These are phyloP conservation scores for Formica exsecta DNA, from an alignment of 1,140 invertebrate species.

Conservation along the genomic window DNA sequence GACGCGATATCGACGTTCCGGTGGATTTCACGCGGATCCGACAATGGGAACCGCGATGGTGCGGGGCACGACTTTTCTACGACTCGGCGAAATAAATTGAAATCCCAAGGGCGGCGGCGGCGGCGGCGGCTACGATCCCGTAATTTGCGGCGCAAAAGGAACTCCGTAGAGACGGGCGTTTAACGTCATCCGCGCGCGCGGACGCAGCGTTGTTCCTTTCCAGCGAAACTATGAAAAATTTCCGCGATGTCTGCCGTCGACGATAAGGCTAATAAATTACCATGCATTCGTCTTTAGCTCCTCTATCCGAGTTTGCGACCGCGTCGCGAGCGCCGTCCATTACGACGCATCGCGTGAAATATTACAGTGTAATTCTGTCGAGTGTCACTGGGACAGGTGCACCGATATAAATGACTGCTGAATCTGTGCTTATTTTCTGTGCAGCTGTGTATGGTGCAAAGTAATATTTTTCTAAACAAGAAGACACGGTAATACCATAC, in stretches of 20 bases:
- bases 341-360: slow-evolving; percentile 44
- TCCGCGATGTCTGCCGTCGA: slow-evolving; percentile 27
- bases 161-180: not conserved
- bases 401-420: slow-evolving; percentile 52
- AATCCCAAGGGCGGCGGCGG: slow-evolving; percentile 25
- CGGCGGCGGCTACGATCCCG: slow-evolving; percentile 26
- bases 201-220: slow-evolving; percentile 29
- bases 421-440: slow-evolving; percentile 41
- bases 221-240: slow-evolving; percentile 50
- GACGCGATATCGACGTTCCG: slow-evolving; percentile 54
- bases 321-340: slow-evolving; percentile 47
- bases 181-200: slow-evolving; percentile 39
- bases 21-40: slow-evolving; percentile 55
- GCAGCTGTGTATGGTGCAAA: not conserved
- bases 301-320: slow-evolving; percentile 49
- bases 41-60: slow-evolving; percentile 50
- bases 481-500: not conserved
- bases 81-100: slow-evolving; percentile 63
- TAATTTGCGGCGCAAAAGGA: slow-evolving; percentile 46
- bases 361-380: slow-evolving; percentile 55
- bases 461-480: slow-evolving; percentile 39
- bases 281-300: slow-evolving; percentile 48
- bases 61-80: slow-evolving; percentile 45
- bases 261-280: slow-evolving; percentile 57
- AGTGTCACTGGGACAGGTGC: slow-evolving; percentile 45